Evolutionary conservation across 2,113 vertebrate species (phyloP).

Genomic region (Campylomormyrus tamandua): DNA sequence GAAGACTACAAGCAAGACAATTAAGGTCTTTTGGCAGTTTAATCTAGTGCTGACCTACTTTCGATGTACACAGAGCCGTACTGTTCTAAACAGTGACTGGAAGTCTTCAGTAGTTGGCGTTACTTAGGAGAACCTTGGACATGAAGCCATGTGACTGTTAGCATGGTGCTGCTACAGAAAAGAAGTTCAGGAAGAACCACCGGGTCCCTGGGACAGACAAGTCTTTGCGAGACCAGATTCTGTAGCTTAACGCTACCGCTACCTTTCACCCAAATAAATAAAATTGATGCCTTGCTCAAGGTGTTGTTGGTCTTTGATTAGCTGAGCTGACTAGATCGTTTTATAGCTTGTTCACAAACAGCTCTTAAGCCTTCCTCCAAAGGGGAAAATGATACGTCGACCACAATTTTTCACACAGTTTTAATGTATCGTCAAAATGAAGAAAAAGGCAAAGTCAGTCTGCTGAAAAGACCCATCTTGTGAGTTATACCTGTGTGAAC

Average conservation of each 20-base stretch:
- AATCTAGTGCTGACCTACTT: background rate
- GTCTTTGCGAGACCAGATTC: background rate
- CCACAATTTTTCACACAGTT: background rate
- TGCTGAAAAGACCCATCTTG: background rate
- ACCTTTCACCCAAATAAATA: background rate
- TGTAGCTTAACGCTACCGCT: background rate
- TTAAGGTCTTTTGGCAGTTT: background rate
- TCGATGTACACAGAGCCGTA: background rate
- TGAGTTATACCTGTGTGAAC: background rate
- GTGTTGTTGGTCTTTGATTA: background rate
- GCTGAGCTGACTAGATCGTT: background rate
- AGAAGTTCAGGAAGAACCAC: background rate
- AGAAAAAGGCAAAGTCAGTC: background rate
- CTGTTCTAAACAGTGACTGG: background rate
- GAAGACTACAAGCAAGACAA: background rate
- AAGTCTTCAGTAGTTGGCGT: background rate
- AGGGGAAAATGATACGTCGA: background rate
- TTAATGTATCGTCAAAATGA: background rate
- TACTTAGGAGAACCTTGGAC: background rate
- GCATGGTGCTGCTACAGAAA: background rate
- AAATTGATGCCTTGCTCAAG: background rate
- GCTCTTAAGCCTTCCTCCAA: background rate
- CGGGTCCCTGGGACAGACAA: background rate
- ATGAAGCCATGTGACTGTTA: background rate
- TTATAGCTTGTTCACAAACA: background rate